Percentiles rank a stretch among this genome's conserved stretches.
These are phyloP conservation scores for Trachelipus rathkii DNA, from an alignment of 1,140 invertebrate genomes.

Conservation along the genomic window DNA sequence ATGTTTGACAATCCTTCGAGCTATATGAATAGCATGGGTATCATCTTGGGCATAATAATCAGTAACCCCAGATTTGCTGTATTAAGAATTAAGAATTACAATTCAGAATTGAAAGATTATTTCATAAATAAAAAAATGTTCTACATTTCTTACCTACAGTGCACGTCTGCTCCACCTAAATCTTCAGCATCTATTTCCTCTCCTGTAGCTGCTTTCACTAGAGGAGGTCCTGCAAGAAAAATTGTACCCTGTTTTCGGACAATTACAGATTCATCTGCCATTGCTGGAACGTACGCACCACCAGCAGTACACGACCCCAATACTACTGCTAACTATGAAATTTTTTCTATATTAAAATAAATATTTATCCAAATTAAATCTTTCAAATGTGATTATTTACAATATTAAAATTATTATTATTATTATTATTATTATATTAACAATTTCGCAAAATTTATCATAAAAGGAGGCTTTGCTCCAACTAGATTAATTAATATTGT, in stretches of 20 bases:
- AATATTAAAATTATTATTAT: conserved; percentile 66
- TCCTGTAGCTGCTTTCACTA: conserved; percentile 95
- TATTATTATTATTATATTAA: no score
- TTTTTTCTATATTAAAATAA: conserved; percentile 21
- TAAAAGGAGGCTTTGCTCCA: no score
- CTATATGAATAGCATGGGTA: conserved; percentile 78
- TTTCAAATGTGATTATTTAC: no score
- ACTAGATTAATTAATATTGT: no score
- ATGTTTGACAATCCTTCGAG: conserved; percentile 59
- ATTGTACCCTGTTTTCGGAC: conserved; percentile 93
- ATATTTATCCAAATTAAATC: no score
- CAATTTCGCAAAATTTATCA: no score
- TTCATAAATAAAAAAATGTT: no score
- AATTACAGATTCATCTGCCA: conserved; percentile 97
- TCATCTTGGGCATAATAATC: conserved; percentile 95
- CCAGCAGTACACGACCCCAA: conserved; percentile 98
- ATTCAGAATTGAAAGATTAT: background rate
- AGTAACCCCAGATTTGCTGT: conserved; percentile 83
- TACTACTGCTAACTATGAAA: conserved; percentile 79
- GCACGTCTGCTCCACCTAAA: conserved; percentile 93
- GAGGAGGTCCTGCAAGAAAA: conserved; percentile 92
- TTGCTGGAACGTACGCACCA: conserved; percentile 95
- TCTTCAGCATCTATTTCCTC: conserved; percentile 90
- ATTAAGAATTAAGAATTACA: conserved; percentile 33
- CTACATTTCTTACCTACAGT: conserved; percentile 64